Percentiles rank a stretch among this genome's conserved stretches.
Conservation (phyloP, 2,797 vertebrate genomes). For the Emys orbicularis region DNA sequence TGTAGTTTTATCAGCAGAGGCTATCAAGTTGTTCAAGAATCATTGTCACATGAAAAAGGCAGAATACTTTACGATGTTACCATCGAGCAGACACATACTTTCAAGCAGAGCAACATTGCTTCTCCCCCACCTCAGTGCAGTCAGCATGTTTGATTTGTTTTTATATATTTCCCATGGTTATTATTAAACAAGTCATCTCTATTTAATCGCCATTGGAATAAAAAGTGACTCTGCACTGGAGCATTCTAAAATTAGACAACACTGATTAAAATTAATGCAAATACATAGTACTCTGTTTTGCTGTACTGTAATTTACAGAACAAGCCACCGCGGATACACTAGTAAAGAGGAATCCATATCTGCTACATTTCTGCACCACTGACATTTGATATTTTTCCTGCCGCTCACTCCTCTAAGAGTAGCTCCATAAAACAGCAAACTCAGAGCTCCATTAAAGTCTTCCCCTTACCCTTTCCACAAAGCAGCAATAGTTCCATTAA, state of each 20-base stretch:
- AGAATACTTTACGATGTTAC: background rate
- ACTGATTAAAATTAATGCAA: background rate
- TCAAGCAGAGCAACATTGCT: slow-evolving; percentile 5
- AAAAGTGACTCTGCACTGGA: slow-evolving; percentile 55
- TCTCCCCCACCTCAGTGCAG: slow-evolving; percentile 18
- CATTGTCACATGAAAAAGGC: background rate
- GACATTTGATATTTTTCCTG: background rate
- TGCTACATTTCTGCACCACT: slow-evolving; percentile 1
- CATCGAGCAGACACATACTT: slow-evolving; percentile 34
- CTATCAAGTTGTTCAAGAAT: background rate
- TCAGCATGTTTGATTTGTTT: slow-evolving; percentile 35
- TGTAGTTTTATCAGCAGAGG: background rate
- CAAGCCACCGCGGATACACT: rapidly evolving
- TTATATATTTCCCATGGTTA: slow-evolving; percentile 24
- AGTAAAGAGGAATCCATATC: background rate
- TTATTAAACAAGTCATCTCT: slow-evolving; percentile 38
- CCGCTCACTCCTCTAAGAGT: slow-evolving; percentile 24
- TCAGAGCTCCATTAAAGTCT: background rate
- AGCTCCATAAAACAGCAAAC: background rate
- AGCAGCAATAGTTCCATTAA: background rate
- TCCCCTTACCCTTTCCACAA: slow-evolving; percentile 19
- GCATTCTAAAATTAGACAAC: slow-evolving; percentile 46
- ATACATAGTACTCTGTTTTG: background rate
- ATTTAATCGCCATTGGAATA: slow-evolving; percentile 32
- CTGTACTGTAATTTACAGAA: background rate